Conservation (phyloP, 2,888 invertebrate genomes). For the Nipponacmea schrenckii region DNA sequence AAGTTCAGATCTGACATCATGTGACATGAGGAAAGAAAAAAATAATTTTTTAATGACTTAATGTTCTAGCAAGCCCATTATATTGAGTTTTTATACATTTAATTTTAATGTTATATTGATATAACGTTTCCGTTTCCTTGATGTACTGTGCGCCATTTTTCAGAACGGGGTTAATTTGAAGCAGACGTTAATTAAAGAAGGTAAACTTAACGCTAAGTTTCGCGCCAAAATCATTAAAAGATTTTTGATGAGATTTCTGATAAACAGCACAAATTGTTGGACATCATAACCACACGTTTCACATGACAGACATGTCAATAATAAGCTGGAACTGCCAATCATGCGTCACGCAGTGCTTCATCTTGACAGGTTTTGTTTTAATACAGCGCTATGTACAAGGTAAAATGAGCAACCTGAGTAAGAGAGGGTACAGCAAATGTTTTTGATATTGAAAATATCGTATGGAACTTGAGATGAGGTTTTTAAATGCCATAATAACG, state of each 20-base stretch:
- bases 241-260: constrained; percentile 3
- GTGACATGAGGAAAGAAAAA: too few species aligned
- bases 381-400: too few species aligned
- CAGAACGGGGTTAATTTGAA: background rate
- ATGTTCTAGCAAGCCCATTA: too few species aligned
- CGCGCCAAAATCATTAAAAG: constrained; percentile 2
- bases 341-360: background rate
- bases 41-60: too few species aligned
- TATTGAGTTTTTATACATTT: background rate
- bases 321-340: background rate
- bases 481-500: constrained; percentile 8
- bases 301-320: background rate
- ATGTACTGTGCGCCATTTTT: background rate
- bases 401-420: too few species aligned
- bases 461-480: background rate
- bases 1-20: too few species aligned
- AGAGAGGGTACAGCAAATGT: background rate
- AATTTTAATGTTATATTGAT: constrained; percentile 9
- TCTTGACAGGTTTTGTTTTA: too few species aligned
- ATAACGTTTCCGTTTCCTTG: constrained; percentile 8
- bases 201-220: background rate
- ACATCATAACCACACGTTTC: constrained; percentile 4
- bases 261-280: constrained; percentile 9
- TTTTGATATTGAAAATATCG: constrained; percentile 9
- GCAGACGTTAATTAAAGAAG: constrained; percentile 2